Base-by-base conservation (phyloP, 2,888 invertebrate species). In the Belgica antarctica region DNA sequence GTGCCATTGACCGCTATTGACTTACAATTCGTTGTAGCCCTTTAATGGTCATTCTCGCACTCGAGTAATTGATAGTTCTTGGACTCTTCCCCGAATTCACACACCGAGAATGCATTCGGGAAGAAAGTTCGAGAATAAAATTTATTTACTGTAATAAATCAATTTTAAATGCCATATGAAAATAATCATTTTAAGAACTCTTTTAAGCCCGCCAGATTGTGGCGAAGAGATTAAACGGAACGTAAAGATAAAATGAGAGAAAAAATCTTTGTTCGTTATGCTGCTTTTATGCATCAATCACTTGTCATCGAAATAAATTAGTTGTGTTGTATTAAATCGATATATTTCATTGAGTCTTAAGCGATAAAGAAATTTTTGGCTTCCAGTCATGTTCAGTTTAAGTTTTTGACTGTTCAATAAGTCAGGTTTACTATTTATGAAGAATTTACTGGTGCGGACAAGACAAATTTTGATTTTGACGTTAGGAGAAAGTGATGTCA, bases 251-350 rank as follows among this genome's bases (percentile, higher is more conserved):
- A 15, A 59, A 59, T 59, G 25, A 62, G 36, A 22, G 12, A 62
- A 62, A 22, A 36, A 27, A 2, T 59, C 22, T 10, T 59, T 24
- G 24, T 59, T 25, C n/a, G n/a, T 59, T 59, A 27, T 59, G 59
- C 25, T 59, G 5, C 27, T 59, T 59, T n/a, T 59, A 17, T 46
- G 46, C 65, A 65, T 65, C 65, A 65, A 65, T 65, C 65, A 65
- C 46, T 27, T 65, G 65, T 65, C 65, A 65, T 65, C 65, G 27
- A 47, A 62, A 36, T 62, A 62, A 36, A 62, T 36, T 34, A 62
- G 59, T 36, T 28, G 36, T 34, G 25, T 59, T 27, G 12, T 34
- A 59, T 59, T 59, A 27, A 59, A 59, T 59, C 59, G 59, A 59
- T 59, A n/a, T n/a, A 59, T 27, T 27, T 59, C 57, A 22, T 22